Conservation (phyloP, 2,113 vertebrate species). For the Jaculus jaculus region DNA sequence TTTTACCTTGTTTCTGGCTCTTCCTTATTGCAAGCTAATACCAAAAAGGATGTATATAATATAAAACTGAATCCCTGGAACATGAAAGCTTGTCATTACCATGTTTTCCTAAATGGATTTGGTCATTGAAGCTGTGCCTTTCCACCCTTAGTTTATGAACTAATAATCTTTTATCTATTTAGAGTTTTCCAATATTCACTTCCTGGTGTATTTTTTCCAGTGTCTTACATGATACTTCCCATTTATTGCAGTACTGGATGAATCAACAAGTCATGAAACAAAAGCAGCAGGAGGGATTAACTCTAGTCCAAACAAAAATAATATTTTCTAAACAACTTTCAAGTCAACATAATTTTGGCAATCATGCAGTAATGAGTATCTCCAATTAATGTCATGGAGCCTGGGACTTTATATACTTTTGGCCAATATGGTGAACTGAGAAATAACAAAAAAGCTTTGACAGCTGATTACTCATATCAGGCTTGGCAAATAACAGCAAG, state of each 20-base stretch:
- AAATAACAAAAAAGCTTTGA: slow-evolving; percentile 26
- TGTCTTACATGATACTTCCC: background rate
- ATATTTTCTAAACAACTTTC: background rate
- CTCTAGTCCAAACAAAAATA: background rate
- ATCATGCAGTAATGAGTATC: background rate
- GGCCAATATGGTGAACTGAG: background rate
- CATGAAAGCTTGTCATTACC: background rate
- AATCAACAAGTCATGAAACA: background rate
- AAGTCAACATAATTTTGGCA: background rate
- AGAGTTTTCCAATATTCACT: background rate
- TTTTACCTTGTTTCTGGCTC: background rate
- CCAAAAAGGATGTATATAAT: background rate
- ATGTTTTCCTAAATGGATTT: background rate
- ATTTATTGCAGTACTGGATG: background rate
- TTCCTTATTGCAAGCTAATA: background rate
- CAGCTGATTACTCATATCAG: background rate
- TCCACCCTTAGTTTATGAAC: background rate
- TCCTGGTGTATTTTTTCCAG: background rate
- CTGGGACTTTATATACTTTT: background rate
- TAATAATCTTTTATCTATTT: slow-evolving; percentile 26
- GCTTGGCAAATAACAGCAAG: background rate
- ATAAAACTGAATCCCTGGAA: background rate
- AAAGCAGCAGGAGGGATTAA: background rate
- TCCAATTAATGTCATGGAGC: background rate
- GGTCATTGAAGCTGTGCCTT: background rate